These are phyloP conservation scores for Nycticryphes semicollaris DNA, from an alignment of 2,113 vertebrate genomes.

Conservation along the genomic window DNA sequence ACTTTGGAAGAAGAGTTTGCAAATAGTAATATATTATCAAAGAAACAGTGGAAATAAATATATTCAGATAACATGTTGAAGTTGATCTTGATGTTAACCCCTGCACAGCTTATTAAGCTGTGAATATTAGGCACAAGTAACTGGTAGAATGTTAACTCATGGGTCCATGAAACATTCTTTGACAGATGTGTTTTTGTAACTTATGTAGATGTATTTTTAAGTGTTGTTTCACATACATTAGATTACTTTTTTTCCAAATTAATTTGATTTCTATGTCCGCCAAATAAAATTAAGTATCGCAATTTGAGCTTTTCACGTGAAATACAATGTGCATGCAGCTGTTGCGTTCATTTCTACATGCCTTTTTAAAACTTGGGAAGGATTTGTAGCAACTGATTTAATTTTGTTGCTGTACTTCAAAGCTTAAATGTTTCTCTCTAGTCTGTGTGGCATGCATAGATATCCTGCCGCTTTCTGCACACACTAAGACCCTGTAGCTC, in stretches of 20 bases:
- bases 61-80: background rate
- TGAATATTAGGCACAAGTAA: background rate
- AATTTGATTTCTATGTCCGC: too few species aligned
- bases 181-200: background rate
- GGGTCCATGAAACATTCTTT: background rate
- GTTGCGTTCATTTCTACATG: background rate
- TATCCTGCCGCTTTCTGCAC: too few species aligned
- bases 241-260: background rate
- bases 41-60: background rate
- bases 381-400: background rate
- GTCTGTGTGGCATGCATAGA: background rate
- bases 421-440: background rate
- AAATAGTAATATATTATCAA: background rate
- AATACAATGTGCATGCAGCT: accelerated
- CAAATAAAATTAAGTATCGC: background rate
- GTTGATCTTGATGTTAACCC: background rate
- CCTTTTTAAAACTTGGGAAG: background rate
- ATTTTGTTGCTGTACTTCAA: background rate
- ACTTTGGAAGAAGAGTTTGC: background rate
- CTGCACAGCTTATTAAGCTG: background rate
- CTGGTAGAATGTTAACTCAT: background rate
- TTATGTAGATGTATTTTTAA: background rate
- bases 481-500: background rate
- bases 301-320: background rate
- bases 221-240: background rate